Evolutionary conservation across 2,113 vertebrate genomes (phyloP).

Genomic region (Antigone vipio): DNA sequence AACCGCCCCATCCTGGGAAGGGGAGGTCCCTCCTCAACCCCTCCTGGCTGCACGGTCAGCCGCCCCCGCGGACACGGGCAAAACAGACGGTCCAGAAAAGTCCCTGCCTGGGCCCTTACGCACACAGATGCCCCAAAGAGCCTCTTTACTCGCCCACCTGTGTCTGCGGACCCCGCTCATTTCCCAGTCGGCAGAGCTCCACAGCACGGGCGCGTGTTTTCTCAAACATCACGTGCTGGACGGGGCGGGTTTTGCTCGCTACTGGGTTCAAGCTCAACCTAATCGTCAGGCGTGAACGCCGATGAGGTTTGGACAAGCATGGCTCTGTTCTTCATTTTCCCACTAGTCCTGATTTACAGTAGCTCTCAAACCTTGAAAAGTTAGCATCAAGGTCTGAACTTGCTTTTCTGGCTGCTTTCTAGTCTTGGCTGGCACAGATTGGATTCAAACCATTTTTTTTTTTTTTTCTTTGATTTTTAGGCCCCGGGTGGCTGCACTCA

Average conservation of each 20-base stretch:
- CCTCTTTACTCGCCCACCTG: background rate
- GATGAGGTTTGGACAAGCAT: background rate
- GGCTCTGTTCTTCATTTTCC: background rate
- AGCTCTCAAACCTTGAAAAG: background rate
- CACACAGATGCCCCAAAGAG: background rate
- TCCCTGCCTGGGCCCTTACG: background rate
- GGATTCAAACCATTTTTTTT: background rate
- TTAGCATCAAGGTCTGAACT: background rate
- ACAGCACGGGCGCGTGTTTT: fast-evolving
- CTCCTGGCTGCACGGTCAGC: background rate
- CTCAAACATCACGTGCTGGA: fast-evolving
- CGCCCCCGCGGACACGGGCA: fast-evolving
- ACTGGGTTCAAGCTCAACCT: background rate
- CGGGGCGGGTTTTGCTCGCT: fast-evolving
- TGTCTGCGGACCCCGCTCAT: background rate
- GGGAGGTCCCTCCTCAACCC: background rate
- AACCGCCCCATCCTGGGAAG: background rate
- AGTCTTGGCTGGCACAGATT: background rate
- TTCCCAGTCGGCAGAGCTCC: background rate
- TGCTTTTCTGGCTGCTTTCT: background rate
- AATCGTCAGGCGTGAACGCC: fast-evolving
- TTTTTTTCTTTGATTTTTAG: background rate
- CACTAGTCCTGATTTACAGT: background rate
- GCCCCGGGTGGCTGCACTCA: background rate
- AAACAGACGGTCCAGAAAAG: fast-evolving